These are phyloP conservation scores for Anthopleura sola DNA, from an alignment of 64 coral and sea anemone genomes.

Conservation along the genomic window DNA sequence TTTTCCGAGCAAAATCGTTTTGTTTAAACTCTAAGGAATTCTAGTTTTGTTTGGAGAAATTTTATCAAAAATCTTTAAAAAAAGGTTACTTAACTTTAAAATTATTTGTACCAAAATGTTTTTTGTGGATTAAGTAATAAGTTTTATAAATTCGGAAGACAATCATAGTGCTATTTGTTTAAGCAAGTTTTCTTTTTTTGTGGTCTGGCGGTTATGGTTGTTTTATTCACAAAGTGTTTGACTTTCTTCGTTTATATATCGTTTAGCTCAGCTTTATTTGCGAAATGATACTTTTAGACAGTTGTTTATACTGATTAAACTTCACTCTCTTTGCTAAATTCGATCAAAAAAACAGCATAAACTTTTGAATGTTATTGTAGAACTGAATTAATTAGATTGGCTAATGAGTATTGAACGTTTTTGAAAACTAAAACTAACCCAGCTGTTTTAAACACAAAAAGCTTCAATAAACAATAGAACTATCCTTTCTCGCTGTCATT, in stretches of 20 bases:
- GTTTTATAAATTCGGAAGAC: no score
- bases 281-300: neutral
- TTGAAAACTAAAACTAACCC: conserved; percentile 3
- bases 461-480: neutral
- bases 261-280: neutral
- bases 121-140: no score
- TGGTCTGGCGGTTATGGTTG: no score
- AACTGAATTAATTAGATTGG: neutral
- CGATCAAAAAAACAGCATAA: neutral
- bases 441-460: neutral
- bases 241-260: neutral
- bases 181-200: neutral
- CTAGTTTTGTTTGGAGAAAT: no score
- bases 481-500: neutral
- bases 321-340: neutral
- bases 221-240: neutral
- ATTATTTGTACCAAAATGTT: no score
- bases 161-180: neutral
- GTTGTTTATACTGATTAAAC: neutral
- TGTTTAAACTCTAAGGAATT: no score
- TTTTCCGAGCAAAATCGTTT: no score
- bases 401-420: conserved; percentile 1
- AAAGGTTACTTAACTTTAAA: no score
- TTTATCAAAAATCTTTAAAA: no score
- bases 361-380: neutral